Conservation (phyloP, 2,888 invertebrate genomes). For the Thumatha senex region DNA sequence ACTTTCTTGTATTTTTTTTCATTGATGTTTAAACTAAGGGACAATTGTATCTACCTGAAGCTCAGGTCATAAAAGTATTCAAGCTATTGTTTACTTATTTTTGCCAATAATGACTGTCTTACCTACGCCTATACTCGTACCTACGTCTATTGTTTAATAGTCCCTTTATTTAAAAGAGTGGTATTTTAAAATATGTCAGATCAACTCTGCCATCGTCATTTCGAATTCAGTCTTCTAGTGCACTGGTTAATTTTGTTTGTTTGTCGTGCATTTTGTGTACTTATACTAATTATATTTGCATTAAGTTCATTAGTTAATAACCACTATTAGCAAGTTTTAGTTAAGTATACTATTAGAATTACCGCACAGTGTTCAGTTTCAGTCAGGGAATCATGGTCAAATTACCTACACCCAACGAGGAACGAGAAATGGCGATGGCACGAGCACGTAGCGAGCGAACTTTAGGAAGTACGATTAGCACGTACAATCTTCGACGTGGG, state of each 20-base stretch:
- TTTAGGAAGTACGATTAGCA: not conserved
- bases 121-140: no score
- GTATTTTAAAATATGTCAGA: conserved; percentile 21
- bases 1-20: no score
- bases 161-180: conserved; percentile 29
- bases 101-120: not conserved
- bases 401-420: not conserved
- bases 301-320: not conserved
- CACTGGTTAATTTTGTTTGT: not conserved
- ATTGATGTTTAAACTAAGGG: no score
- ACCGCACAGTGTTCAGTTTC: not conserved
- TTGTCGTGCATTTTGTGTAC: not conserved
- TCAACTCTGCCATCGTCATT: not conserved
- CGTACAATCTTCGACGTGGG: not conserved
- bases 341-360: not conserved
- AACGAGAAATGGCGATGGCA: not conserved
- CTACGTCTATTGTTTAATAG: conserved; percentile 12
- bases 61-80: no score
- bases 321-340: no score
- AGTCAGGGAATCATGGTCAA: not conserved
- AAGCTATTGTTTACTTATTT: no score
- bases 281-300: not conserved
- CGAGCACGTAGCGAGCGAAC: not conserved
- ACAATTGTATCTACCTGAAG: no score
- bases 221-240: not conserved